Evolutionary conservation across 2,888 invertebrate species (phyloP), one percentile per base, ranked within the genome.

Genomic region (Caenorhabditis imperialis): DNA sequence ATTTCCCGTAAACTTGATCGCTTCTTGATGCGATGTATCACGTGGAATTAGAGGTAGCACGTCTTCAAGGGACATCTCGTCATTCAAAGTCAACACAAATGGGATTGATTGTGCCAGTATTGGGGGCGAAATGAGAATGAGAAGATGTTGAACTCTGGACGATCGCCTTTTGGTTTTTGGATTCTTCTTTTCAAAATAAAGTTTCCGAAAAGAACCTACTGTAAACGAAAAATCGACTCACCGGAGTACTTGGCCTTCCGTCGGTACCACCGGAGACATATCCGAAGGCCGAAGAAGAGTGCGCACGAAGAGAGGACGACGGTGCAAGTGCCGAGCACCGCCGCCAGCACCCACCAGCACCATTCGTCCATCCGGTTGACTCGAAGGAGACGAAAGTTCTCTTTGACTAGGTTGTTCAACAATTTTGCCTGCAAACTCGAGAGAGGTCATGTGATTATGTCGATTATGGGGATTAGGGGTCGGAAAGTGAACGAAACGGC

Each of bases 291-390:
- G 18, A 75, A 63, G 25, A 48, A 58, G 23, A 75, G 22, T 4
- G 75, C 75, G 33, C 54, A 58, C 7, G 63, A 54, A 48, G 47
- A 25, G 10, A 75, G 33, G 35, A 75, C 27, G 22, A 70, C 8
- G 14, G 75, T 62, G 22, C 44, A 35, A n/a, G 62, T n/a, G 40
- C 57, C 20, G 2, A 63, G 54, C 10, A 57, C 38, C 42, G 61
- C 75, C 42, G 62, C 63, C 60, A 75, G 60, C 25, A 42, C 30
- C 75, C 67, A 74, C 74, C 73, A 73, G 58, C 73, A 73, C 65
- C 73, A 73, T 55, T 73, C 73, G 57, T 73, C 73, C 73, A 73
- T 73, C 58, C 62, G 57, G 48, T 42, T 40, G 65, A 35, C 38
- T 35, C 51, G 58, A 45, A 69, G 58, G 45, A 58, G 58, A 58